Evolutionary conservation across 1,140 invertebrate species (phyloP), one percentile per base, ranked within the genome.

Genomic region (Papilio aristodemus): DNA sequence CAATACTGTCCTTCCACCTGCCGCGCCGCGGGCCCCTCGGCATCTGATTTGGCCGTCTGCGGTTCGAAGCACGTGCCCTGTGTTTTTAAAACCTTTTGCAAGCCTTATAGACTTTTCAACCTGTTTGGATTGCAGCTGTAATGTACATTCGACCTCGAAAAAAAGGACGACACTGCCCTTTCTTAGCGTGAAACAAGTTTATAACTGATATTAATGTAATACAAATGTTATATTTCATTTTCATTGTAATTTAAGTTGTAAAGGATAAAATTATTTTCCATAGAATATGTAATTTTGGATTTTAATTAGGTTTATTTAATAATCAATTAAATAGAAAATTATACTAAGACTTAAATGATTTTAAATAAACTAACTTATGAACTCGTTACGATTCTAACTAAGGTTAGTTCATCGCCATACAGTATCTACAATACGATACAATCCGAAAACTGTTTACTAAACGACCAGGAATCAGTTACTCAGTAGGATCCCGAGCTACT

Each of bases 1-100:
- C 59, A 62, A 62, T 62, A 38, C 32, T 37, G 59, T 38, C 59
- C 32, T 7, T 62, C 59, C 59, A 62, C 59, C 36, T 62, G 59
- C 59, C 36, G 59, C 17, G 59, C 32, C 14, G 4, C 59, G 14
- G 59, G 36, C 59, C 59, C 59, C 43, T 10, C 11, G 59, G 22
- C 57, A 36, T 27, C 59, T 38, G 59, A 62, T 62, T 62, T 62
- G 59, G 59, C 59, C 59, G 59, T 62, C 59, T 62, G 59, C 59
- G 59, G 36, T 62, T 37, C 59, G 32, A 62, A 62, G 59, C 59
- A 62, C 59, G 59, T 62, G 59, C 59, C 59, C 36, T 38, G 58
- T 60, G 32, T 60, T 60, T 60, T 60, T 60, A 32, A 19, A 60
- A 60, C 14, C 58, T 1, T 19, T 60, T 17, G 11, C 27, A 38